A percentile compares a stretch with the other conserved stretches of the same genome.
Evolutionary conservation across 2,113 vertebrate genomes (phyloP).

Genomic region (Nesogale talazaci): DNA sequence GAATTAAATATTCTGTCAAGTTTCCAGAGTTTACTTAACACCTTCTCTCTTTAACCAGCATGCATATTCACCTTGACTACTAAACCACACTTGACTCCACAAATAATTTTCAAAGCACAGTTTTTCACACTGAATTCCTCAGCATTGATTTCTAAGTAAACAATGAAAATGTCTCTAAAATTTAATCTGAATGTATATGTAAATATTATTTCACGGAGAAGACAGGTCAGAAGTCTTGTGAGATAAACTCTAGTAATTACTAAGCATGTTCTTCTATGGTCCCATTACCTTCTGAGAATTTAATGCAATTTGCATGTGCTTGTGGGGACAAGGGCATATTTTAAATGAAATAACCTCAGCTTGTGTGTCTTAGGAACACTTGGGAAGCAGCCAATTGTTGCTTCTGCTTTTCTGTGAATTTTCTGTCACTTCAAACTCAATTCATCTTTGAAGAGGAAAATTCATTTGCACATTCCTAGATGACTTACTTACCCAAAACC

Average conservation of each 20-base stretch:
- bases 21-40: not conserved
- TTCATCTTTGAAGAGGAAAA: slow-evolving; percentile 33
- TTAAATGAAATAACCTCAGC: slow-evolving; percentile 35
- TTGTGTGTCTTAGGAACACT: slow-evolving; percentile 27
- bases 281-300: not conserved
- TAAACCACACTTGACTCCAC: not conserved
- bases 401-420: slow-evolving; percentile 25
- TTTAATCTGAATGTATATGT: not conserved
- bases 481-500: slow-evolving; percentile 30
- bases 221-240: not conserved
- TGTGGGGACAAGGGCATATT: not conserved
- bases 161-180: not conserved
- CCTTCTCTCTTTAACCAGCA: not conserved
- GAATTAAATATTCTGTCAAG: not conserved
- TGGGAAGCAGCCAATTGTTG: not conserved
- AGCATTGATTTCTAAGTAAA: not conserved
- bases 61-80: not conserved
- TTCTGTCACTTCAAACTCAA: slow-evolving; percentile 37
- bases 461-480: not conserved
- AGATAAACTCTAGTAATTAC: not conserved
- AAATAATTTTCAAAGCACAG: not conserved
- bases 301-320: not conserved
- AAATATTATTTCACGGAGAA: slow-evolving; percentile 6
- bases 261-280: not conserved
- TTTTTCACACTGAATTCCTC: slow-evolving; percentile 4